Conservation (phyloP, 2,888 invertebrate species). For the Stomorhina lunata region DNA sequence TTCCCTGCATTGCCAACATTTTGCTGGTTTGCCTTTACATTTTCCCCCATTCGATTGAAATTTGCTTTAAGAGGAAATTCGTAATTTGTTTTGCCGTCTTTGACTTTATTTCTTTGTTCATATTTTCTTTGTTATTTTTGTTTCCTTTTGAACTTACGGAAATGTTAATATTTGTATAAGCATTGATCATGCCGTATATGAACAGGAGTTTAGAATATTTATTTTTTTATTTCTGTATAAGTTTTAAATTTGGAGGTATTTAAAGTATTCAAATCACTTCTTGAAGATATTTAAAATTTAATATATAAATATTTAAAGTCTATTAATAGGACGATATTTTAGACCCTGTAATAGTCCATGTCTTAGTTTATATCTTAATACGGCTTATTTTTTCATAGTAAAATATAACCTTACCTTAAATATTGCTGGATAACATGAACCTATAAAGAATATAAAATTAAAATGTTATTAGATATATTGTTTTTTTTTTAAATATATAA, state of each 20-base stretch:
- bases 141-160: constrained; percentile 41
- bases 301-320: too few species aligned
- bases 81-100: constrained; percentile 21
- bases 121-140: constrained; percentile 17
- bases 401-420: constrained; percentile 55
- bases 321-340: too few species aligned
- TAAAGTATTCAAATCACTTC: too few species aligned
- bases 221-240: background rate
- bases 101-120: constrained; percentile 41
- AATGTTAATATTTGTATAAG: constrained; percentile 63
- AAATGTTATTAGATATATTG: constrained; percentile 1
- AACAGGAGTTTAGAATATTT: background rate
- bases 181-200: constrained; percentile 51
- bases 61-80: constrained; percentile 9
- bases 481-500: background rate
- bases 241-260: background rate
- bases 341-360: too few species aligned
- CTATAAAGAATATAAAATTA: constrained; percentile 40
- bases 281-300: too few species aligned
- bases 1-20: background rate
- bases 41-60: background rate
- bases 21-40: background rate
- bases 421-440: constrained; percentile 62
- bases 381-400: too few species aligned
- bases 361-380: too few species aligned